phyloP scores from a whole-genome alignment of 2,113 vertebrate species.

The Alexandromys fortis region DNA sequence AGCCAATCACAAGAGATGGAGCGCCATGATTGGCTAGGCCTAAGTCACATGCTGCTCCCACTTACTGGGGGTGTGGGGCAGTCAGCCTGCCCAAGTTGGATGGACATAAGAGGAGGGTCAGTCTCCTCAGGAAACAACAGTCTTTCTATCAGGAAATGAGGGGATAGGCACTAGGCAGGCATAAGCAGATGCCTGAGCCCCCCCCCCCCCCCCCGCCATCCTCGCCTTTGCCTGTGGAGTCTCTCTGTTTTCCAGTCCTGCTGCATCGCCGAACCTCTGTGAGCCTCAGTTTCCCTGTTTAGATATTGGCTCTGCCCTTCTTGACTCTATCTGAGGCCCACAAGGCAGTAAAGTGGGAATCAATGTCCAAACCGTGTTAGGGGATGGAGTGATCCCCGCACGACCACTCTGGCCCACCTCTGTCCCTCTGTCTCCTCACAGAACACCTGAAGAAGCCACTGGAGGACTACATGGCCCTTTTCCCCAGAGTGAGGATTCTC shows the following conservation, averaged over 20 bases:
- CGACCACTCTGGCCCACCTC: neutral
- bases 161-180: neutral
- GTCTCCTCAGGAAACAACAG: neutral
- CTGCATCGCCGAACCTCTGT: neutral
- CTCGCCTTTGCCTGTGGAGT: neutral
- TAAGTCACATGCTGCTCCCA: neutral
- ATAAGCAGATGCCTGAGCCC: neutral
- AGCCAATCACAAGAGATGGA: neutral
- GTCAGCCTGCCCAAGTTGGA: neutral
- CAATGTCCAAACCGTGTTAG: neutral
- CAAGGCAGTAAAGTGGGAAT: neutral
- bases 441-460: slow-evolving; percentile 94
- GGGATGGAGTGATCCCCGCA: neutral
- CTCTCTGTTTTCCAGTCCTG: neutral
- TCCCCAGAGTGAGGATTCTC: slow-evolving; percentile 94
- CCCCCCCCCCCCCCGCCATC: neutral
- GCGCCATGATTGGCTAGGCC: neutral
- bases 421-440: slow-evolving; percentile 62
- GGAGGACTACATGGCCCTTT: slow-evolving; percentile 94
- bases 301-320: neutral
- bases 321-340: neutral
- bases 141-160: neutral
- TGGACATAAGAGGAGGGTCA: neutral
- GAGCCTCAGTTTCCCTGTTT: neutral
- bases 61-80: neutral